Conservation (phyloP, 2,113 vertebrate species). For the Cranoglanis bouderius region DNA sequence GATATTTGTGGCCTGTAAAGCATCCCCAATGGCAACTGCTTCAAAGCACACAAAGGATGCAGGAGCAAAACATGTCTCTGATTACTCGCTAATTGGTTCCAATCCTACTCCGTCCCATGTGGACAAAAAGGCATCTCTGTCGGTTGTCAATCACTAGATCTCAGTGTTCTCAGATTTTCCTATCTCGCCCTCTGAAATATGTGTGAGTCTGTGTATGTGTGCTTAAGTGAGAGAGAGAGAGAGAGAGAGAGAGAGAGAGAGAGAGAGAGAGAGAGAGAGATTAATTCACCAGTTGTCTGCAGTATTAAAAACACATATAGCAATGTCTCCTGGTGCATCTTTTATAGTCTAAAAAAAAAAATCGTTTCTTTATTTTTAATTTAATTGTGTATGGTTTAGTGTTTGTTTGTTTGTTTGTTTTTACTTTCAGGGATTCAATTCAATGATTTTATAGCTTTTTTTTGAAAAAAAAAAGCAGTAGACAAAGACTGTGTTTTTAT, state of each 20-base stretch:
- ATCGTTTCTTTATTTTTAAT: no score
- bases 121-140: constrained; percentile 44
- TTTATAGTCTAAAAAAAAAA: neutral
- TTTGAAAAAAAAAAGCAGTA: neutral
- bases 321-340: neutral
- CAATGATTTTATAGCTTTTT: neutral
- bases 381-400: neutral
- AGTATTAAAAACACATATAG: neutral
- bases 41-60: constrained; percentile 78
- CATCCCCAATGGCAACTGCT: constrained; percentile 71
- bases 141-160: constrained; percentile 43
- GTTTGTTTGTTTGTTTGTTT: neutral
- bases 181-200: constrained; percentile 15
- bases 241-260: constrained; percentile 12
- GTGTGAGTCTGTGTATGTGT: neutral
- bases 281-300: no score
- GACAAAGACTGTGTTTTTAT: neutral
- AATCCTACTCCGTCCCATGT: constrained; percentile 61
- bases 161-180: constrained; percentile 28
- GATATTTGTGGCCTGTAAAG: constrained; percentile 64
- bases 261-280: neutral
- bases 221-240: neutral
- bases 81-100: constrained; percentile 91
- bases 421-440: neutral
- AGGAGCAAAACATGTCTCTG: constrained; percentile 80